Evolutionary conservation across 2,888 invertebrate species (phyloP).

Genomic region (Ryuthela nishihirai): DNA sequence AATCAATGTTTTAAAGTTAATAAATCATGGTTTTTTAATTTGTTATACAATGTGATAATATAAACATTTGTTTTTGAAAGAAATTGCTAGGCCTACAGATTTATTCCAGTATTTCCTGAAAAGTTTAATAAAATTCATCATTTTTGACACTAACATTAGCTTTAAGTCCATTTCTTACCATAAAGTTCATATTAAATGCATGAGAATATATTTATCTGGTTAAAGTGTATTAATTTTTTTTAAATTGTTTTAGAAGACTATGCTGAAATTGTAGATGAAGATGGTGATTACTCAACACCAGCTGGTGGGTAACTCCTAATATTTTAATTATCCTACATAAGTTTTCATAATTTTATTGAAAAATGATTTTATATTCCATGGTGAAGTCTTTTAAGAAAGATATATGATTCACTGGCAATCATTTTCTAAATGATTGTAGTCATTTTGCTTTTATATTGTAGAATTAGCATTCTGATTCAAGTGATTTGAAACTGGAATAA

Average conservation of each 20-base stretch:
- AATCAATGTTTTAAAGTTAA: not conserved
- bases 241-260: conserved; percentile 26
- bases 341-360: not conserved
- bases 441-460: too few species aligned
- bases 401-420: too few species aligned
- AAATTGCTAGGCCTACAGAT: too few species aligned
- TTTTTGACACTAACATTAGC: too few species aligned
- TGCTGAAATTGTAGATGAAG: conserved; percentile 41
- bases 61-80: not conserved
- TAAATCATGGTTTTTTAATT: not conserved
- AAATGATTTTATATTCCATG: not conserved
- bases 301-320: conserved; percentile 21
- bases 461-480: too few species aligned
- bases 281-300: conserved; percentile 45
- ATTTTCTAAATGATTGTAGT: too few species aligned
- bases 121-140: too few species aligned
- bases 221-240: not conserved
- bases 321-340: not conserved
- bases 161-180: too few species aligned
- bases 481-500: too few species aligned
- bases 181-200: too few species aligned
- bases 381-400: too few species aligned
- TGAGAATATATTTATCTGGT: not conserved
- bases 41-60: not conserved
- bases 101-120: too few species aligned